Base-by-base conservation (phyloP, 2,888 invertebrate species). In the Aporophyla nigra region DNA sequence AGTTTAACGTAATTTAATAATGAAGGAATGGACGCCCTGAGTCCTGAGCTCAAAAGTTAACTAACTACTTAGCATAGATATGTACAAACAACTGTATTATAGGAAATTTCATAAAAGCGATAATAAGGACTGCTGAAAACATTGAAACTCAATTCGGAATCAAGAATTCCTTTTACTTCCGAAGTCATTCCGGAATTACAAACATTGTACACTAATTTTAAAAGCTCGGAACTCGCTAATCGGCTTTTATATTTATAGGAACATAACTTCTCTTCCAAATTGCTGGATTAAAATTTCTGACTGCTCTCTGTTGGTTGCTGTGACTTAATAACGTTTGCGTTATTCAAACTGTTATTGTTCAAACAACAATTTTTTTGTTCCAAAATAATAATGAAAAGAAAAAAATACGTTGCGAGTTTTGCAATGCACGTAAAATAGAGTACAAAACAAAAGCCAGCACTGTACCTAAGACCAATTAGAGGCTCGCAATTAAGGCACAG, bases 1-100 rank as follows among this genome's bases (percentile, higher is more conserved):
- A 85, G 83, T 84, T 85, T 77, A 70, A 33, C 68, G 72, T 85
- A 84, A 86, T 84, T 84, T 83, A 74, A 85, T 85, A 83, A 89
- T 85, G 70, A 88, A 85, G 78, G 71, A 80, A 78, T 74, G 78
- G 79, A 82, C 75, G 80, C 71, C 62, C 69, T 21, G 63, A 67
- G 75, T 70, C 65, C 63, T 54, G 70, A 67, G 79, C 76, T 76
- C 67, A 56, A 78, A 83, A 80, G 83, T 87, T 83, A 76, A 72
- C 71, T 65, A 87, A 79, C 74, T 76, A 71, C 82, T 79, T 78
- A 80, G 54, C 68, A 65, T 79, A 83, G 78, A 86, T 80, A 82
- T 75, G 66, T 71, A 76, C 61, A 74, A 74, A 78, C 74, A 82
- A 56, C 71, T 61, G 59, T 73, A 66, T 70, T 70, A 68, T 61